phyloP scores from a whole-genome alignment of 2,113 vertebrate species.

The Neodon shergylaensis region DNA sequence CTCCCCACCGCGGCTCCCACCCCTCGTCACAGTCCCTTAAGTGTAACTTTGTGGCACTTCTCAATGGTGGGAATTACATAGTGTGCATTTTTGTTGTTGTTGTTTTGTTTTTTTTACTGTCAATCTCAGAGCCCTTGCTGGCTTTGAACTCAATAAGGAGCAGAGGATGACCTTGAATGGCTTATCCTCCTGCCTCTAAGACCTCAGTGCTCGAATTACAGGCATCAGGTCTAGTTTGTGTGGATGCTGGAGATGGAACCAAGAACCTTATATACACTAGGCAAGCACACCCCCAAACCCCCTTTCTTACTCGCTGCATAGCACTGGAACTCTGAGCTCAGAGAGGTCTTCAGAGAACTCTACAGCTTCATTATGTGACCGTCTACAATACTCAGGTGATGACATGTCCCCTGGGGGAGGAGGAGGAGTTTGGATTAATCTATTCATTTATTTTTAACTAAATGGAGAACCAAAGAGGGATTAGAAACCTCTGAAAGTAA shows the following conservation, averaged over 20 bases:
- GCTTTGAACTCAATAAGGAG: not conserved
- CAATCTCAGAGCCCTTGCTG: not conserved
- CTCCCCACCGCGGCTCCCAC: not conserved
- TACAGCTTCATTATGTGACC: not conserved
- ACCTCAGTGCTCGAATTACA: not conserved
- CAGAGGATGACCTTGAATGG: not conserved
- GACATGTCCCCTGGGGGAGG: not conserved
- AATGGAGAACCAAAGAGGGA: not conserved
- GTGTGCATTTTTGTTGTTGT: no score
- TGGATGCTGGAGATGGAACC: not conserved
- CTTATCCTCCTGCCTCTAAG: not conserved
- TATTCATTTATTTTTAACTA: not conserved
- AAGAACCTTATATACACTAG: not conserved
- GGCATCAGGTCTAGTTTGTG: not conserved
- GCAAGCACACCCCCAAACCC: not conserved
- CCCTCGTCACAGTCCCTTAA: not conserved
- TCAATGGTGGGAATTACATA: not conserved
- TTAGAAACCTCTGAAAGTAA: not conserved
- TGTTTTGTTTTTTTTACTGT: not conserved
- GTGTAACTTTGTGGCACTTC: not conserved
- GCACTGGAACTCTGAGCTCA: not conserved
- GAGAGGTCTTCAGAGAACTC: not conserved
- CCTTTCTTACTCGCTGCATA: not conserved
- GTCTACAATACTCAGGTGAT: not conserved
- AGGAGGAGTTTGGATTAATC: not conserved